Evolutionary conservation across 30 jellyfish, hydroid and myxozoan species (phyloP), one percentile per base, ranked within the genome.

Genomic region (Cassiopea xamachana): DNA sequence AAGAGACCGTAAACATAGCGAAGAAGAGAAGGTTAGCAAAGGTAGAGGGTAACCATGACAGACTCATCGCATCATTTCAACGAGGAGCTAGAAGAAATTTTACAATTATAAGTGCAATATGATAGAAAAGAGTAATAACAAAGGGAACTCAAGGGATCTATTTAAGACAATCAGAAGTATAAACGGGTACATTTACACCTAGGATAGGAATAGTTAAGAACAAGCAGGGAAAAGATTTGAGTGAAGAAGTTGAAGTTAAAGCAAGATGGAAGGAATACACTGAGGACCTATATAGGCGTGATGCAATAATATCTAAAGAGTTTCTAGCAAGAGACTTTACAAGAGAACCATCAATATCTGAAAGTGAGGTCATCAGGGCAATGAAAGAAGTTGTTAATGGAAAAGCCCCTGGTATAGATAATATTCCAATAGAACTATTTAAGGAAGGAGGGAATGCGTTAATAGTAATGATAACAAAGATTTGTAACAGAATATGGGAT

Each of bases 321-420:
- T 79, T 79, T 76, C 58, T 79, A 79, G 39, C 88, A 79, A 79
- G 88, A 79, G 51, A 46, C n/a, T 79, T 51, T 46, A 46, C 59
- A 51, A 18, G 80, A 79, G 79, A 51, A 79, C 88, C 88, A 79
- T 79, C 88, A 79, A 79, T 79, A 79, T 51, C 80, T 79, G 77
- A 79, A 79, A 79, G 88, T 79, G 88, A 79, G 83, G 88, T 79
- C 45, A 17, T 27, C 39, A 79, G 88, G 79, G 88, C 88, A 79
- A 13, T 79, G 88, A 79, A 79, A 79, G 88, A 79, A 79, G 80
- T 79, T 79, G 88, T 48, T 17, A 79, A 79, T 46, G 51, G 77
- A 79, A 79, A 79, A 79, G 48, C 88, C 88, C 84, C 88, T 79
- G 88, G 88, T 47, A 79, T 60, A 79, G 88, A 79, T 27, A 79